Percentiles rank a stretch among this genome's conserved stretches.
Conservation (phyloP, 2,113 vertebrate genomes). For the Periophthalmus modestus region DNA sequence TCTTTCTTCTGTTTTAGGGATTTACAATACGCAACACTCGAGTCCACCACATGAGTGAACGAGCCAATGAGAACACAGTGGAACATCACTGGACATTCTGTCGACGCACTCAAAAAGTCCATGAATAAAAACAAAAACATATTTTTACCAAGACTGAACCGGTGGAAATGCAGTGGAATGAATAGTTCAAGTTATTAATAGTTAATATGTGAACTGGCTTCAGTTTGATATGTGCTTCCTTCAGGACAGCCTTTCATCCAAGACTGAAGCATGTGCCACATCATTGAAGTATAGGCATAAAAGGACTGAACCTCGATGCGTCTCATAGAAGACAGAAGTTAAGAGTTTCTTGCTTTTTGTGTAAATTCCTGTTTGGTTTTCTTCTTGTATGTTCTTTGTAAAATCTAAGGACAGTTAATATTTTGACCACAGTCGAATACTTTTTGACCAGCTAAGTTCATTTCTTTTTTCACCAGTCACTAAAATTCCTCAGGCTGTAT, state of each 20-base stretch:
- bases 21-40: constrained; percentile 96
- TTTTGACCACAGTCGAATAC: too few species aligned
- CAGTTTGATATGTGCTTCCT: background rate
- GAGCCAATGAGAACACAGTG: constrained; percentile 98
- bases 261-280: background rate
- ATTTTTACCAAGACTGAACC: background rate
- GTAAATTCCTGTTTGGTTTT: background rate
- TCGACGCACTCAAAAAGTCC: constrained; percentile 90
- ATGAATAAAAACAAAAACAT: constrained; percentile 80
- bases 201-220: background rate
- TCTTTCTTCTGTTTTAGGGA: constrained; percentile 75
- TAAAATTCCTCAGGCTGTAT: too few species aligned
- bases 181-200: background rate
- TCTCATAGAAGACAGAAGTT: background rate
- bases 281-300: background rate
- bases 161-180: background rate
- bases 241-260: background rate
- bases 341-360: background rate
- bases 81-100: constrained; percentile 99
- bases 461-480: too few species aligned
- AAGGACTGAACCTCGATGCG: background rate
- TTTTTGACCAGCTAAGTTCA: too few species aligned
- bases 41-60: constrained; percentile 98
- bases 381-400: background rate
- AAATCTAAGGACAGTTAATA: background rate